phyloP scores from a whole-genome alignment of 2,113 vertebrate species.

The Egretta garzetta region DNA sequence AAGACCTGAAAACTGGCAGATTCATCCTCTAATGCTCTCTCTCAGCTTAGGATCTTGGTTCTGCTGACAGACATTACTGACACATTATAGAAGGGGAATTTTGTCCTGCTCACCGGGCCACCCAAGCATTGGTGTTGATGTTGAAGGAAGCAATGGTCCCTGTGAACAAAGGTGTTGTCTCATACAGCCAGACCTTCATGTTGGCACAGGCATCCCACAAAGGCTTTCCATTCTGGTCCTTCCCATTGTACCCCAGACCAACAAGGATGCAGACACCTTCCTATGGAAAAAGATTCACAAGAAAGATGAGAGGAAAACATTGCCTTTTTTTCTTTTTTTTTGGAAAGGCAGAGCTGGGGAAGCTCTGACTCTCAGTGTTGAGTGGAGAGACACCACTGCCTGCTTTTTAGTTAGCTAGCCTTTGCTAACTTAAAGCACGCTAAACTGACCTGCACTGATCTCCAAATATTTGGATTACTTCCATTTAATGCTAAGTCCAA shows the following conservation, averaged over 20 bases:
- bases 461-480: neutral
- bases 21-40: neutral
- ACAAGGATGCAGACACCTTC: conserved; percentile 93
- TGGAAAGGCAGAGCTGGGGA: neutral
- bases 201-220: conserved; percentile 94
- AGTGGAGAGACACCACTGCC: neutral
- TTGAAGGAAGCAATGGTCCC: conserved; percentile 96
- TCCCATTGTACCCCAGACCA: conserved; percentile 89
- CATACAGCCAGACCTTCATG: conserved; percentile 95
- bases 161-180: conserved; percentile 91
- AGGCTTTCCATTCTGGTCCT: conserved; percentile 70
- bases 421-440: neutral
- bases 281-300: conserved; percentile 64
- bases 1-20: neutral
- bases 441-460: neutral
- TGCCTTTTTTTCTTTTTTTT: neutral
- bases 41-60: neutral
- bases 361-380: neutral
- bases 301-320: neutral
- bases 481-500: neutral
- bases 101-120: conserved; percentile 85
- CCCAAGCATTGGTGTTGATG: conserved; percentile 96
- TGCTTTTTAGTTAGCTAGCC: neutral
- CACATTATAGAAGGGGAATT: neutral
- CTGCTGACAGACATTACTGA: neutral